Base-by-base conservation (phyloP, 2,888 invertebrate species). In the Strigamia transsilvanica region DNA sequence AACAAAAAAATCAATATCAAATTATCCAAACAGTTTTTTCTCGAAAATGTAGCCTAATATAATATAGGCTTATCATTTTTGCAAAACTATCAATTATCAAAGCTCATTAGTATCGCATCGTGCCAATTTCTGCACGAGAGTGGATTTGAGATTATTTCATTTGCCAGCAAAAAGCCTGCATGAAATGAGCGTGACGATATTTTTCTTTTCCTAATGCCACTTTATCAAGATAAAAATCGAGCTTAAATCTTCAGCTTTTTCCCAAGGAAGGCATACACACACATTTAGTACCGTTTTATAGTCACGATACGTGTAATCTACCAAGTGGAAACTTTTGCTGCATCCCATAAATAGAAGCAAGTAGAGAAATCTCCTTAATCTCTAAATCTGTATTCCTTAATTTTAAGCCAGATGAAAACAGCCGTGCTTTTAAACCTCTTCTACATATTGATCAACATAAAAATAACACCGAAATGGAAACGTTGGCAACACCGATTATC, bases 321-420 rank as follows among this genome's bases (percentile, higher is more conserved):
- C 73, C 73, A 32, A 73, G 73, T 73, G 73, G 73, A 73, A 73
- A 73, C 73, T 73, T 73, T 73, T 73, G 73, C 27, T 73, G 27
- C 73, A 27, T 73, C 27, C n/a, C 73, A 32, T 73, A 73, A 73
- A 73, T 73, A 73, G 73, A 73, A 7, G 73, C 12, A 13, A 23
- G 27, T 32, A 32, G 32, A 73, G 73, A 73, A 73, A 73, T 73
- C 73, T 73, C 73, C 73, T 73, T 73, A 73, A 73, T 73, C 73
- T 73, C 23, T 32, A 73, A 73, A 73, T 73, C 73, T 73, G 73
- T 73, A 32, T 73, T 73, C 73, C 73, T 73, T 73, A 73, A 73
- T 73, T 73, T 73, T 32, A 73, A 27, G 73, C 27, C 73, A 27
- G 73, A 73, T 73, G 73, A 73, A 73, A 56, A 56, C 56, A 51